These are phyloP conservation scores for Seira sanloemensis DNA, from an alignment of 2,888 invertebrate genomes.

Conservation along the genomic window DNA sequence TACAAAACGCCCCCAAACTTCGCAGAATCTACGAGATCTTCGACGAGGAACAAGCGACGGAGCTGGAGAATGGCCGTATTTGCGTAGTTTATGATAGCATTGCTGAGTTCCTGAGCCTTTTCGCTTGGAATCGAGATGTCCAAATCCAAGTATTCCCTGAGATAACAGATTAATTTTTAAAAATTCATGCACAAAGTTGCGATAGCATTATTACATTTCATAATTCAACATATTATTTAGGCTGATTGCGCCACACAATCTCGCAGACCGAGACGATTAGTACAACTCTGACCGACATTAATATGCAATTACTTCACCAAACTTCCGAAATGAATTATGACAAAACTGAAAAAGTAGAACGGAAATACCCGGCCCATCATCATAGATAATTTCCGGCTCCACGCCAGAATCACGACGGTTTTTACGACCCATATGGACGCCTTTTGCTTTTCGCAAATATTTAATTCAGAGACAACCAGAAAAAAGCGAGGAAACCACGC, in stretches of 20 bases:
- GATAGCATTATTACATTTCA: neutral
- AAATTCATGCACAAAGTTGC: neutral
- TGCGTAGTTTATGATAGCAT: slow-evolving; percentile 89
- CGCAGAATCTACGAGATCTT: slow-evolving; percentile 93
- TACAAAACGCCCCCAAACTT: slow-evolving; percentile 97
- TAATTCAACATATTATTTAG: no score
- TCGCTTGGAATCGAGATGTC: slow-evolving; percentile 93
- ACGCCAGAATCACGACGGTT: slow-evolving; percentile 68
- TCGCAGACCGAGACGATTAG: no score
- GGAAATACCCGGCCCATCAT: slow-evolving; percentile 72
- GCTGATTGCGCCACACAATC: no score
- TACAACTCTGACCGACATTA: no score
- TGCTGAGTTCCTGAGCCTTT: slow-evolving; percentile 91
- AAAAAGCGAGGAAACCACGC: slow-evolving; percentile 27
- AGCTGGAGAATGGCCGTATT: slow-evolving; percentile 89
- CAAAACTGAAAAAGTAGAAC: neutral
- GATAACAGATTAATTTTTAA: slow-evolving; percentile 59
- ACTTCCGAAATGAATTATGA: neutral
- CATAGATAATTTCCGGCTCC: slow-evolving; percentile 68
- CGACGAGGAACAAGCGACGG: slow-evolving; percentile 95
- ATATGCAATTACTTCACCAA: no score
- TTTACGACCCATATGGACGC: slow-evolving; percentile 74
- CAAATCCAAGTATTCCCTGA: slow-evolving; percentile 88
- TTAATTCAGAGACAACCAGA: slow-evolving; percentile 12
- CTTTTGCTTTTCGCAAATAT: slow-evolving; percentile 23